These are phyloP conservation scores for Heliconius nattereri DNA, from an alignment of 1,140 invertebrate species.

Conservation along the genomic window DNA sequence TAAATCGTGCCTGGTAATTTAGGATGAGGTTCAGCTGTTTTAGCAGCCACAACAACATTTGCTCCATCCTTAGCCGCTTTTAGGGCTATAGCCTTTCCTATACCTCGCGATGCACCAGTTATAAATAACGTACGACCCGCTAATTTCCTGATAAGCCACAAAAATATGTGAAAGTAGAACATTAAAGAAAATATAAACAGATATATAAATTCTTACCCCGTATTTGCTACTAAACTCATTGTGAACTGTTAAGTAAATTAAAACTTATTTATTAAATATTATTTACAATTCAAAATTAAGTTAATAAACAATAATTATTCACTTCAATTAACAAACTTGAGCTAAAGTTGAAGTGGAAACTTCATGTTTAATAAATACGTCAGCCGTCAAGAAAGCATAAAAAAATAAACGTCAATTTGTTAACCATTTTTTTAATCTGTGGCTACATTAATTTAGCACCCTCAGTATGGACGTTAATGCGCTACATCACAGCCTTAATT, in stretches of 20 bases:
- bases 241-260: conserved; percentile 24
- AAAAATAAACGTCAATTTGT: background rate
- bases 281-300: background rate
- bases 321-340: conserved; percentile 4
- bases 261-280: background rate
- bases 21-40: conserved; percentile 97
- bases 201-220: conserved; percentile 58
- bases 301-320: background rate
- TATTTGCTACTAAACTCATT: conserved; percentile 78
- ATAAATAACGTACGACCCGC: conserved; percentile 96
- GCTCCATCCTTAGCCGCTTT: conserved; percentile 97
- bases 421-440: background rate
- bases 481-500: too few relatives aligned
- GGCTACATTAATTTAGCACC: background rate
- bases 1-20: conserved; percentile 99
- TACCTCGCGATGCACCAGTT: conserved; percentile 97
- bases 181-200: conserved; percentile 21
- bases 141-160: conserved; percentile 86
- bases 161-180: conserved; percentile 48
- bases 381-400: background rate
- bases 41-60: conserved; percentile 96
- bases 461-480: too few relatives aligned
- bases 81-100: conserved; percentile 97
- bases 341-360: conserved; percentile 8
- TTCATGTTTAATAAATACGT: background rate